These are phyloP conservation scores for Speoplatyrhinus poulsoni DNA, from an alignment of 2,113 vertebrate species.

Conservation along the genomic window DNA sequence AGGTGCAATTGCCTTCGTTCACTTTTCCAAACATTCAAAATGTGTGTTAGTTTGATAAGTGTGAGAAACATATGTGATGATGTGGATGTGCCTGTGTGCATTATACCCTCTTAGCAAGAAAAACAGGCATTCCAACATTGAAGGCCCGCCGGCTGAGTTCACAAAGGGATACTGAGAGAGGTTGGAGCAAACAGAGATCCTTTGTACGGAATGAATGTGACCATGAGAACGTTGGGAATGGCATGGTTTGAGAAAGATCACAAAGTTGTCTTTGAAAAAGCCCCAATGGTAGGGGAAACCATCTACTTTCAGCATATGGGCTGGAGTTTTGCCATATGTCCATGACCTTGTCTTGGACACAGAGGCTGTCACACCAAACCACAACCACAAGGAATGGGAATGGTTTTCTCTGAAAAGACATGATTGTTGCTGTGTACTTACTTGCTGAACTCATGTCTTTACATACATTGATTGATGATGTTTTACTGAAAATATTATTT, in stretches of 20 bases:
- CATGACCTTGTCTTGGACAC: conserved; percentile 31
- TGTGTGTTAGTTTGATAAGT: neutral
- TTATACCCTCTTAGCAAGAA: conserved; percentile 69
- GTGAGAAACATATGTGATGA: conserved; percentile 10
- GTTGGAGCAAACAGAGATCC: conserved; percentile 73
- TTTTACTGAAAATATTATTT: too few species aligned
- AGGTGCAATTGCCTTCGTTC: too few species aligned
- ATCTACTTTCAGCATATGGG: conserved; percentile 37
- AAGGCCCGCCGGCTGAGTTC: conserved; percentile 71
- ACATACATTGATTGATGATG: too few species aligned
- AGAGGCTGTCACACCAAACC: conserved; percentile 3
- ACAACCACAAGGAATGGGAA: conserved; percentile 15
- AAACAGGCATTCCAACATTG: conserved; percentile 71
- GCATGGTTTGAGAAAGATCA: conserved; percentile 72
- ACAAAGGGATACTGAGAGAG: conserved; percentile 77
- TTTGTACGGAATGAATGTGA: conserved; percentile 76
- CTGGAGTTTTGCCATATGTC: conserved; percentile 32
- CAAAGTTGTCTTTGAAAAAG: conserved; percentile 65
- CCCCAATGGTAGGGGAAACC: conserved; percentile 37
- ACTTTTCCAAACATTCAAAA: neutral
- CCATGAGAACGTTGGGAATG: conserved; percentile 72
- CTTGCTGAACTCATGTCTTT: too few species aligned
- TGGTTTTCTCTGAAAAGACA: neutral
- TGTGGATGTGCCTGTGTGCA: conserved; percentile 47
- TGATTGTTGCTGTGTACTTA: neutral